Conservation (phyloP, 2,888 invertebrate genomes). For the Tuberolachnus salignus region DNA sequence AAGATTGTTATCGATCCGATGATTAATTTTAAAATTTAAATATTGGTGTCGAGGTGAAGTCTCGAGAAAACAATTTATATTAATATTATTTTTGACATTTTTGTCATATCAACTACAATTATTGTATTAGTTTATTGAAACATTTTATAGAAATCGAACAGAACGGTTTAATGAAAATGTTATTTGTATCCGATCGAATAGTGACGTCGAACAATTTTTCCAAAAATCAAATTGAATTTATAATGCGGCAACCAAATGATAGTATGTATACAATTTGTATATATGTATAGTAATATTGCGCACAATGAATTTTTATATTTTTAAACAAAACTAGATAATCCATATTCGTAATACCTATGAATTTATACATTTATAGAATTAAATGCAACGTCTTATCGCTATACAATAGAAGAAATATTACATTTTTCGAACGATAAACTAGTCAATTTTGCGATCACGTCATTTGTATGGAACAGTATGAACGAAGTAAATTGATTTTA, state of each 20-base stretch:
- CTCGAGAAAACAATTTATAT: no score
- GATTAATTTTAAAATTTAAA: no score
- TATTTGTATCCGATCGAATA: conserved; percentile 38
- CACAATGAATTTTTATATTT: not conserved
- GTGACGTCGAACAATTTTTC: conserved; percentile 47
- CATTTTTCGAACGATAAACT: conserved; percentile 36
- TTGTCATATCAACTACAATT: no score
- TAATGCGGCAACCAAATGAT: conserved; percentile 22
- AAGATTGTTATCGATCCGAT: no score
- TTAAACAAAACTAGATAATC: not conserved
- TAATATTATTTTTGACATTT: no score
- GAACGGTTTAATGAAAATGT: conserved; percentile 22
- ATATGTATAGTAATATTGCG: not conserved
- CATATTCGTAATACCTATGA: not conserved
- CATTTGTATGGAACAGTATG: conserved; percentile 35
- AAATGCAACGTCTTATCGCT: conserved; percentile 31
- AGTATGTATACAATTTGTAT: not conserved
- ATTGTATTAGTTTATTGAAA: not conserved
- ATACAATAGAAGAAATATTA: conserved; percentile 43
- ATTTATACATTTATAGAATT: conserved; percentile 10
- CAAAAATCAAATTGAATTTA: conserved; percentile 36
- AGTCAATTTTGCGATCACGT: conserved; percentile 22
- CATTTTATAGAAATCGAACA: conserved; percentile 5
- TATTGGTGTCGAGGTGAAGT: no score
- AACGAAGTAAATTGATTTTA: conserved; percentile 30